Evolutionary conservation across 2,797 vertebrate genomes (phyloP), one percentile per base, ranked within the genome.

Genomic region (Malacoctenus gilli): DNA sequence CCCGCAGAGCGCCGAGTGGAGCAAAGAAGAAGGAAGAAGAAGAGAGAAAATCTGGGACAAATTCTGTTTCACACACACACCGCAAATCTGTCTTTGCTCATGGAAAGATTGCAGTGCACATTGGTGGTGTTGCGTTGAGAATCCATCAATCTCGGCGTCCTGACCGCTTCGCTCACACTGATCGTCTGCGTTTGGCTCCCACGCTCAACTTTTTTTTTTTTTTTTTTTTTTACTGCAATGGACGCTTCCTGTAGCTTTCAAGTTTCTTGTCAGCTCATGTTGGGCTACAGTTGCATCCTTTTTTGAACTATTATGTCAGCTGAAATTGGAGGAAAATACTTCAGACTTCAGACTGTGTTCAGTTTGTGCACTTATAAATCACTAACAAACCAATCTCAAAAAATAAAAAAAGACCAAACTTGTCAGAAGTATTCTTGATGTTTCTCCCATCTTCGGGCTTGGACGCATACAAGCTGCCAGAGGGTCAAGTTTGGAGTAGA

Each of bases 1-100:
- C 67, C 81, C 74, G 18, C 83, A 82, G 72, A 83, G 76, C 59
- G 65, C 57, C 69, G 72, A 75, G 54, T 68, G 60, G 67, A 64
- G 70, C 22, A 15, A 51, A 65, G 73, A 79, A 60, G 65, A 68
- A 69, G 66, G 71, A 82, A 72, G 82, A 77, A 75, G 75, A 77
- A 65, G 75, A 72, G 70, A 79, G 77, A 72, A 82, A 83, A 76
- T 85, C 82, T 84, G 85, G 83, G 84, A 89, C 73, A 88, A 77
- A 88, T 86, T 83, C 84, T 84, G 62, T 65, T 82, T 83, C 79
- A 53, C 63, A 60, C 58, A 80, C 71, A 58, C 47, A 66, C 81
- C 57, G 21, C 85, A 87, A 75, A 89, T 79, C 77, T 90, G 82
- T 87, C 79, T 84, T 68, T 79, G 76, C 75, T 83, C 79, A 72